phyloP scores from a whole-genome alignment of 2,888 invertebrate species.

The Agriopis marginaria region DNA sequence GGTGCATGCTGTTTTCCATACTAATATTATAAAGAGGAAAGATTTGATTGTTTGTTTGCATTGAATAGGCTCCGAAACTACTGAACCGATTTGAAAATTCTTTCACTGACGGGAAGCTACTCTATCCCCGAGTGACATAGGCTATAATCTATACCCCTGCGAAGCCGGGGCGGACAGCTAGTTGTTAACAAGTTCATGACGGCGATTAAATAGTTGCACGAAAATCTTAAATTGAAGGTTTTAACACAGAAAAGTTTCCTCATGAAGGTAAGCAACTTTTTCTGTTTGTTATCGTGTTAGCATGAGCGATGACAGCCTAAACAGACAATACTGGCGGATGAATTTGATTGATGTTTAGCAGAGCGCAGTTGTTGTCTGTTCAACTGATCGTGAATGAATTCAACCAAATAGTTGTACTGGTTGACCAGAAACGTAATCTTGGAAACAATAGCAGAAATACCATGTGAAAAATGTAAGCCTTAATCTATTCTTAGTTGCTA shows the following conservation, averaged over 20 bases:
- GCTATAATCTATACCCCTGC: too few relatives aligned
- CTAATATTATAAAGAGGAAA: too few relatives aligned
- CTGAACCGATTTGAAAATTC: too few relatives aligned
- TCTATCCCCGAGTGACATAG: too few relatives aligned
- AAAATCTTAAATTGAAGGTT: neutral
- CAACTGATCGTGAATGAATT: conserved; percentile 34
- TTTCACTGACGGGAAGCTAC: too few relatives aligned
- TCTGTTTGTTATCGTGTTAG: conserved; percentile 28
- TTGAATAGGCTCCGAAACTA: too few relatives aligned
- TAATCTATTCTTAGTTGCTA: conserved; percentile 1
- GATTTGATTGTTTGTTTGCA: too few relatives aligned
- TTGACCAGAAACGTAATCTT: neutral
- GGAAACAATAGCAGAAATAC: conserved; percentile 5
- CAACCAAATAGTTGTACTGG: conserved; percentile 15
- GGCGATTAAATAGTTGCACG: too few relatives aligned
- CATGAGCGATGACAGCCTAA: conserved; percentile 30
- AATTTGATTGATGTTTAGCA: conserved; percentile 35
- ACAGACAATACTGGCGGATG: conserved; percentile 29
- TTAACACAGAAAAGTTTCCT: conserved; percentile 4
- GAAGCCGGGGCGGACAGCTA: too few relatives aligned
- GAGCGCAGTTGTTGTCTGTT: conserved; percentile 31
- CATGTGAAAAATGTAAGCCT: conserved; percentile 13
- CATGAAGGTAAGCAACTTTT: conserved; percentile 24
- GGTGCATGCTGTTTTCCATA: too few relatives aligned
- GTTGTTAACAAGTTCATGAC: too few relatives aligned